Evolutionary conservation across 1,140 invertebrate species (phyloP), one percentile per base, ranked within the genome.

Genomic region (Pomacea maculata): DNA sequence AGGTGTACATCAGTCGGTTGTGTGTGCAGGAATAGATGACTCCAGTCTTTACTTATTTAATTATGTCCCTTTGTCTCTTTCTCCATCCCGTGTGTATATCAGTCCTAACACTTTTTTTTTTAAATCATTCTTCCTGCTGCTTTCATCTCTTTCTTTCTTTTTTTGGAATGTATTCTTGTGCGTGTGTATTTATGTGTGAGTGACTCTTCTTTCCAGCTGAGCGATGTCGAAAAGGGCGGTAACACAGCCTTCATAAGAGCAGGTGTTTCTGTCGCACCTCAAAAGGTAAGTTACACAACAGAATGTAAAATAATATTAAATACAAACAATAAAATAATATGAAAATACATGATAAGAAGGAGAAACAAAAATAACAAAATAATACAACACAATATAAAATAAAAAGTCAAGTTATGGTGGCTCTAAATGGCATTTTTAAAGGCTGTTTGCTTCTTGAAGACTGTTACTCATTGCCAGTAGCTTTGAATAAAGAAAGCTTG

Each of bases 161-260:
- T 45, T 45, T 45, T 45, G 2, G 78, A 64, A 57, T 79, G n/a
- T 76, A 81, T 21, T 55, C 75, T 75, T 57, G 54, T 52, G 76
- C 55, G 6, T 54, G 45, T 25, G 65, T 75, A 21, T 68, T 80
- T 55, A 74, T 70, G 77, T 55, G 29, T 54, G 9, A 75, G 72
- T 74, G 76, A 45, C 55, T 29, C 21, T 76, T 57, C 7, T 1
- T 77, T 77, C 45, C 75, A 77, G 75, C 64, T 77, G 15, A 77
- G n/a, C 2, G 64, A 77, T 34, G 75, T 77, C 0, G 75, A 77
- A n/a, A 77, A 14, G 29, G 75, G 75, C 5, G 75, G 75, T 21
- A 63, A 77, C 52, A 77, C 75, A 52, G 64, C 65, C 15, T 77
- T 77, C 19, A 21, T 77, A 21, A 77, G 29, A 65, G 12, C 75